Evolutionary conservation across 92 coral and sea anemone species (phyloP).

Genomic region (Palythoa grandiflora): DNA sequence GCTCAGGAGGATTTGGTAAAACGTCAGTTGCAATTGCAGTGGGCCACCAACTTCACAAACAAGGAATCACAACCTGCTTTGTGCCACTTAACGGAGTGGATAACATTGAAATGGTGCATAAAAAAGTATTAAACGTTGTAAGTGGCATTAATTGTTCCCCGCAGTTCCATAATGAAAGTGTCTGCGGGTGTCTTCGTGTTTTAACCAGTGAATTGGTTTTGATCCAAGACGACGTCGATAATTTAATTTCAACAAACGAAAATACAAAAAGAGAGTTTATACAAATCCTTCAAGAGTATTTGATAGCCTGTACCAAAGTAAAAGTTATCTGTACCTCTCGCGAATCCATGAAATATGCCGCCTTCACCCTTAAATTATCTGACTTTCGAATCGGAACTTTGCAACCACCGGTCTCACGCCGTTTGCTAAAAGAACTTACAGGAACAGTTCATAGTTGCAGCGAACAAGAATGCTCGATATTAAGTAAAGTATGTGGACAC

Average conservation of each 20-base stretch:
- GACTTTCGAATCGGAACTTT: neutral
- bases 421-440: conserved; percentile 6
- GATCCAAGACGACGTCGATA: conserved; percentile 19
- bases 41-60: conserved; percentile 26
- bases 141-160: neutral
- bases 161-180: neutral
- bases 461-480: neutral
- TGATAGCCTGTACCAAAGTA: neutral
- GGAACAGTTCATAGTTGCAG: neutral
- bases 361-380: neutral
- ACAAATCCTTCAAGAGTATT: neutral
- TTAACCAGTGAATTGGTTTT: neutral
- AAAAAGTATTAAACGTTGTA: neutral
- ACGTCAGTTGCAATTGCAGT: conserved; percentile 10
- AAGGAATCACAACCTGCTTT: conserved; percentile 28
- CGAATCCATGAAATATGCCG: neutral
- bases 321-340: conserved; percentile 22
- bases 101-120: neutral
- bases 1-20: conserved; percentile 22
- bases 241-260: neutral
- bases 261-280: neutral
- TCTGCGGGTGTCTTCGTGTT: neutral
- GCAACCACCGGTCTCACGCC: neutral
- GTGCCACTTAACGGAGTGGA: conserved; percentile 7
- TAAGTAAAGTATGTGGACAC: neutral